These are phyloP conservation scores for Ammodytes dubius DNA, from an alignment of 2,113 vertebrate species.

Conservation along the genomic window DNA sequence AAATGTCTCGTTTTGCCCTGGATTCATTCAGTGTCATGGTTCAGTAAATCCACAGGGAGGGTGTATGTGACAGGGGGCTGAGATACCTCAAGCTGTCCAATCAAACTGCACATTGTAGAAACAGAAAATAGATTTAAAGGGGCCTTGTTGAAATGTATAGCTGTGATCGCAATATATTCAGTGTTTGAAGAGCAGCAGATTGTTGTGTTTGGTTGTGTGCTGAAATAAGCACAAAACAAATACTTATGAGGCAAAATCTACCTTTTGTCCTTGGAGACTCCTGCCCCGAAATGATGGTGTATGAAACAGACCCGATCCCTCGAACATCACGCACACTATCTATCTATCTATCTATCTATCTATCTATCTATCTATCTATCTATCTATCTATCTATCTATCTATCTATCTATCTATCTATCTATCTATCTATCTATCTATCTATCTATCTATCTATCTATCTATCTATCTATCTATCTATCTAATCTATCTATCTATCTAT, in stretches of 20 bases:
- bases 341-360: too few species aligned
- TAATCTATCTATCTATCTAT: too few species aligned
- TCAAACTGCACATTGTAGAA: background rate
- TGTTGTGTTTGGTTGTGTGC: background rate
- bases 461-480: too few species aligned
- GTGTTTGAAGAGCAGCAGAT: constrained; percentile 5
- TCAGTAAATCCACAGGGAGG: background rate
- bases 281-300: background rate
- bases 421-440: too few species aligned
- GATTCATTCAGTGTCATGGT: background rate
- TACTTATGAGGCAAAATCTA: background rate
- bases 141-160: background rate
- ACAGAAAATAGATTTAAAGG: background rate
- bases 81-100: background rate
- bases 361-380: too few species aligned
- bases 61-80: background rate
- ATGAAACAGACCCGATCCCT: background rate
- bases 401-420: too few species aligned
- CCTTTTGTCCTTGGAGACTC: constrained; percentile 7
- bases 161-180: constrained; percentile 1
- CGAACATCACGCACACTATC: too few species aligned
- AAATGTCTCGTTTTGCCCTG: background rate
- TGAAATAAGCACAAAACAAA: constrained; percentile 18
- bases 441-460: too few species aligned
- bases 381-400: too few species aligned